Evolutionary conservation across 2,888 invertebrate genomes (phyloP), one percentile per base, ranked within the genome.

Genomic region (Salticus scenicus): DNA sequence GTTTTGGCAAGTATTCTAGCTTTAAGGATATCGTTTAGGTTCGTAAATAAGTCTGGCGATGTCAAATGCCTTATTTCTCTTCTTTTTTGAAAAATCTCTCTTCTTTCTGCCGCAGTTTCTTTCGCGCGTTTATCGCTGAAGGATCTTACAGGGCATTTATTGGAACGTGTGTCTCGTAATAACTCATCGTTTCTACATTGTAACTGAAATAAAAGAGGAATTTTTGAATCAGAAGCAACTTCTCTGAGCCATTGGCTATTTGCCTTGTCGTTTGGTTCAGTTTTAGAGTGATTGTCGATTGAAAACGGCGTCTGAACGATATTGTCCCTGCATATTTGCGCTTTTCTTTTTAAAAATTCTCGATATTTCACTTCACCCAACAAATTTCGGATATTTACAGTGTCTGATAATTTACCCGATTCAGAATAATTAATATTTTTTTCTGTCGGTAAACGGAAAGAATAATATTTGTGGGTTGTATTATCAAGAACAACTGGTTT

Each of bases 151-250:
- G 77, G 83, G 10, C 10, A 71, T 47, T 77, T 71, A 5, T 28
- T 12, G 0, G 12, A n/a, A 1, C 24, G 4, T 27, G 24, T 78
- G 17, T 81, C 42, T 10, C 24, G 14, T 20, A n/a, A 51, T 20
- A 24, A 0, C n/a, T 64, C 28, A 4, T 37, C 47, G 30, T 5
- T 14, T 14, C 33, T 30, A 17, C 57, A 31, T 30, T 77, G 77
- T 1, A 67, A 30, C 17, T 83, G 31, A 27, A 77, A 24, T 27
- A 77, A 64, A 20, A 76, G 20, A 0, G 83, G 83, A 20, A 83
- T 77, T 63, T 83, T 83, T 0, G 83, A 83, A 73, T 83, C 83
- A 0, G 83, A 83, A 0, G 83, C 66, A 17, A 77, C 76, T 51
- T 83, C 83, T 69, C 83, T 51, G 1, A 83, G 8, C 20, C 69